Evolutionary conservation across 1,140 invertebrate species (phyloP).

Genomic region (Nephila pilipes): DNA sequence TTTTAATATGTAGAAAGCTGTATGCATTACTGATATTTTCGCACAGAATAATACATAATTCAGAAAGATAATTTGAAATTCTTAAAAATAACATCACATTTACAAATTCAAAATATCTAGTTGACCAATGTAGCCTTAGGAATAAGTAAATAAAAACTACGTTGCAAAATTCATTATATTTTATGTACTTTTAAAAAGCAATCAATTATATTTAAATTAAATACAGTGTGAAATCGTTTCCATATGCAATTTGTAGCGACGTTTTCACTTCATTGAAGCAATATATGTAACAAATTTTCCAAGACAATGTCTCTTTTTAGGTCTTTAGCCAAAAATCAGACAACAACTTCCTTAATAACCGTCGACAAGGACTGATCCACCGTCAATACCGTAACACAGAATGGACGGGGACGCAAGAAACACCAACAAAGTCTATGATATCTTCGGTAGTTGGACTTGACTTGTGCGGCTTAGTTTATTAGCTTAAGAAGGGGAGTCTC

Average conservation of each 20-base stretch:
- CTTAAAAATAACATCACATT: too few species aligned
- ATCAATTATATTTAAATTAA: too few species aligned
- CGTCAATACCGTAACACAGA: not conserved
- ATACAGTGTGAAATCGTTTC: not conserved
- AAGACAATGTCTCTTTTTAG: not conserved
- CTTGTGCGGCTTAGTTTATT: conserved; percentile 10
- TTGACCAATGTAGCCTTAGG: too few species aligned
- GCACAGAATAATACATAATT: too few species aligned
- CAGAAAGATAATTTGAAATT: too few species aligned
- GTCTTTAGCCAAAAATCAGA: conserved; percentile 9
- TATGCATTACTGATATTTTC: too few species aligned
- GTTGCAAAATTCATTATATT: too few species aligned
- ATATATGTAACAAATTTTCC: not conserved
- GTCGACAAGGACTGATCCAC: conserved; percentile 3
- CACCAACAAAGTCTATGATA: not conserved
- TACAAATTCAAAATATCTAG: too few species aligned
- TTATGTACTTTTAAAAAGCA: too few species aligned
- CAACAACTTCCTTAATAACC: conserved; percentile 16
- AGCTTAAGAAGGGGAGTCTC: not conserved
- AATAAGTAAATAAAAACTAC: too few species aligned
- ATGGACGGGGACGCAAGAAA: not conserved
- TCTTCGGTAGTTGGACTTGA: not conserved
- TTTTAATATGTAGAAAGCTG: too few species aligned
- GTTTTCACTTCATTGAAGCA: not conserved
- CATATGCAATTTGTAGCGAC: not conserved